These are phyloP conservation scores for Eclectus roratus DNA, from an alignment of 2,113 vertebrate species.

Conservation along the genomic window DNA sequence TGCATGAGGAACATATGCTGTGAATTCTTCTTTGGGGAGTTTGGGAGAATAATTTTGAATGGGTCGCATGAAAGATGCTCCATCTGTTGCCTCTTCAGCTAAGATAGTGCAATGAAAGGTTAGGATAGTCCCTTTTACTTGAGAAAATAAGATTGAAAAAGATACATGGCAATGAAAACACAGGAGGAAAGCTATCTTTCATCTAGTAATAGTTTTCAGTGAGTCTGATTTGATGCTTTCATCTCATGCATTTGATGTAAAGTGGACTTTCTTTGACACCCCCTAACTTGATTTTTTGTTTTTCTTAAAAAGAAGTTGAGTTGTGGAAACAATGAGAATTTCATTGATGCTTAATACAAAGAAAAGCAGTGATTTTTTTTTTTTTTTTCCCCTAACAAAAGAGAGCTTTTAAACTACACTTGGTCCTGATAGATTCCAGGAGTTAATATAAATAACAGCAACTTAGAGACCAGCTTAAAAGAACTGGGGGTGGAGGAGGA, in stretches of 20 bases:
- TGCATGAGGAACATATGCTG: background rate
- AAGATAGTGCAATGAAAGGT: background rate
- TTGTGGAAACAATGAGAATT: background rate
- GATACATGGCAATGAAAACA: background rate
- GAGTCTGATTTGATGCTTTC: background rate
- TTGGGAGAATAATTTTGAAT: background rate
- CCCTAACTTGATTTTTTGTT: background rate
- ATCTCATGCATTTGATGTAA: background rate
- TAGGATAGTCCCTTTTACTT: background rate
- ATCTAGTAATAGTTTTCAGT: background rate
- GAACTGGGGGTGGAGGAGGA: background rate
- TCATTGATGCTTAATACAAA: background rate
- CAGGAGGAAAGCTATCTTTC: background rate
- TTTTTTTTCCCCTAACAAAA: background rate
- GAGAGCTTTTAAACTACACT: background rate
- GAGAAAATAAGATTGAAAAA: background rate
- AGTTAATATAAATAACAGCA: background rate
- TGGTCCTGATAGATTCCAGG: background rate
- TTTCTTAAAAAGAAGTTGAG: background rate
- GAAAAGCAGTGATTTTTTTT: background rate
- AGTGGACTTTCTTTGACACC: background rate
- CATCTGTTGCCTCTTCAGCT: background rate
- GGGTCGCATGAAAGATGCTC: background rate
- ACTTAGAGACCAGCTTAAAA: background rate
- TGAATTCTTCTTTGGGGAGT: background rate